These are phyloP conservation scores for Sceloporus tristichus DNA, from an alignment of 2,113 vertebrate genomes.

Conservation along the genomic window DNA sequence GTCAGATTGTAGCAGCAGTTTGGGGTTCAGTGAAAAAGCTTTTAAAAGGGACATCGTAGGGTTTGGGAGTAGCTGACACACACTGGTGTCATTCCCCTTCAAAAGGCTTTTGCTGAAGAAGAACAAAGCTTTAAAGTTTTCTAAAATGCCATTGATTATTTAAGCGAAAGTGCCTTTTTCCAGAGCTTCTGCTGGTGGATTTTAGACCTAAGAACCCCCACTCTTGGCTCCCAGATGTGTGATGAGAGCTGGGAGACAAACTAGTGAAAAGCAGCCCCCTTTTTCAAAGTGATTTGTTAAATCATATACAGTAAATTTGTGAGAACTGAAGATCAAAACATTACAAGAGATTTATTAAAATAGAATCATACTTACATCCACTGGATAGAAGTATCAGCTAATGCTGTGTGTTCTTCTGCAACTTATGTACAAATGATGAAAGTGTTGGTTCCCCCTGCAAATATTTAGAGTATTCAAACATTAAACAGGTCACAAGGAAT, in stretches of 20 bases:
- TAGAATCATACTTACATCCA: conserved; percentile 57
- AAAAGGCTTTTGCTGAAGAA: not conserved
- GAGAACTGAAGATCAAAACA: conserved; percentile 67
- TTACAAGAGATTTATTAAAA: conserved; percentile 64
- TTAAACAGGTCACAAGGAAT: conserved; percentile 65
- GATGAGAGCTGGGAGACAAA: conserved; percentile 39
- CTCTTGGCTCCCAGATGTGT: not conserved
- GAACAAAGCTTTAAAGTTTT: conserved; percentile 25
- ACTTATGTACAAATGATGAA: conserved; percentile 46
- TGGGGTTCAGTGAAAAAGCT: not conserved
- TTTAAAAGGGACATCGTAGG: not conserved
- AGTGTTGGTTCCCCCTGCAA: conserved; percentile 27
- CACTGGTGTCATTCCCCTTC: not conserved
- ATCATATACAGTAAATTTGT: conserved; percentile 64
- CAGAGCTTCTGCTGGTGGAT: not conserved
- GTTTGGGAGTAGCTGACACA: not conserved
- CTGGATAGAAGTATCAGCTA: conserved; percentile 46
- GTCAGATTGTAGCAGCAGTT: conserved; percentile 5
- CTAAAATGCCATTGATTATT: conserved; percentile 9
- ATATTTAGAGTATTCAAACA: conserved; percentile 45
- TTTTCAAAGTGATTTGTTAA: conserved; percentile 62
- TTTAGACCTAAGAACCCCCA: not conserved
- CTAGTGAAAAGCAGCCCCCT: conserved; percentile 3
- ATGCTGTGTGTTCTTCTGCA: conserved; percentile 49
- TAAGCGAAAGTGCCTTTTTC: conserved; percentile 1